phyloP scores from a whole-genome alignment of 2,888 invertebrate genomes.

The Amblyteles armatorius region DNA sequence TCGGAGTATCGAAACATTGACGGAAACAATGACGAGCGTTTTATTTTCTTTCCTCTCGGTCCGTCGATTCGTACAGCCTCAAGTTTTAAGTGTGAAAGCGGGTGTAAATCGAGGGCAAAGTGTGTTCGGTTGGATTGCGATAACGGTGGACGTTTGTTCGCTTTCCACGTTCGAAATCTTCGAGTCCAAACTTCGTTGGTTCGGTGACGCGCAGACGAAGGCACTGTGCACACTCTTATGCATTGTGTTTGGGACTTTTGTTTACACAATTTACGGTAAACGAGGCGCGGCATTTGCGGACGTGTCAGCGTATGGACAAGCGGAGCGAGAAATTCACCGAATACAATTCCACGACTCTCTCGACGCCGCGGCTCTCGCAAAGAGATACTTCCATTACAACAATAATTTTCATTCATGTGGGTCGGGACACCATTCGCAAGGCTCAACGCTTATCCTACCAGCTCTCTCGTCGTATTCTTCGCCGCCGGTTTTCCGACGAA shows the following conservation, averaged over 20 bases:
- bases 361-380: slow-evolving; percentile 1
- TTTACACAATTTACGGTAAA: neutral
- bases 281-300: neutral
- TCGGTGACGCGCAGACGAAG: neutral
- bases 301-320: slow-evolving; percentile 23
- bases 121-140: neutral
- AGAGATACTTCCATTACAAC: slow-evolving; percentile 48
- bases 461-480: slow-evolving; percentile 49
- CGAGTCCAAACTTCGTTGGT: slow-evolving; percentile 10
- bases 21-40: neutral
- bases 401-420: slow-evolving; percentile 67
- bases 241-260: neutral
- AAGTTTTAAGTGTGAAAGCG: neutral
- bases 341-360: slow-evolving; percentile 51
- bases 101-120: neutral
- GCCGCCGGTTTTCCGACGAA: slow-evolving; percentile 63
- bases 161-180: neutral
- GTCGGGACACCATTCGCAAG: slow-evolving; percentile 65
- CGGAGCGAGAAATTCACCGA: slow-evolving; percentile 55
- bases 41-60: neutral
- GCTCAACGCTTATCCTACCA: slow-evolving; percentile 12
- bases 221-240: neutral
- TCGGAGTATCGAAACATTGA: too few relatives aligned
- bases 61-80: neutral
- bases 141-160: neutral